Percentiles rank a stretch among this genome's conserved stretches.
Evolutionary conservation across 2,113 vertebrate genomes (phyloP).

Genomic region (Phylloscopus trochilus): DNA sequence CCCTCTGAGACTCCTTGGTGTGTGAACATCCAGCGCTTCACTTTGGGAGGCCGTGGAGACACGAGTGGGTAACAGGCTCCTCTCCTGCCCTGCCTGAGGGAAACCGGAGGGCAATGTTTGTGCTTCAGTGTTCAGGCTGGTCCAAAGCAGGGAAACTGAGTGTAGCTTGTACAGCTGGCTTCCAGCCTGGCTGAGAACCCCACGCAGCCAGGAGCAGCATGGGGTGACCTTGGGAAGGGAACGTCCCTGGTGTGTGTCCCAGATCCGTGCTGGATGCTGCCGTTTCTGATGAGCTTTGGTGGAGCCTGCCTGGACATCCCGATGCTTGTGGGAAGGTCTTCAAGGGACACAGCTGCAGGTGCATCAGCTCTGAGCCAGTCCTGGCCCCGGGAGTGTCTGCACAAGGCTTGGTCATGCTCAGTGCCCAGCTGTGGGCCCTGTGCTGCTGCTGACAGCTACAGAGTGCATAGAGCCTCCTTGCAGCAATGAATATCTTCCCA

Average conservation of each 20-base stretch:
- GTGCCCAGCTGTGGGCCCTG: background rate
- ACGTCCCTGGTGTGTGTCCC: accelerated
- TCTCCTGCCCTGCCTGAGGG: background rate
- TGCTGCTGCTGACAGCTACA: background rate
- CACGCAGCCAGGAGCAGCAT: accelerated
- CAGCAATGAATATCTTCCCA: background rate
- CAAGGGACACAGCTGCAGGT: background rate
- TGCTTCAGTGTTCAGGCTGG: background rate
- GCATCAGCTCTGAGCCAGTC: background rate
- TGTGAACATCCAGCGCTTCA: accelerated
- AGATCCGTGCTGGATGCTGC: accelerated
- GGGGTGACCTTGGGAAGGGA: background rate
- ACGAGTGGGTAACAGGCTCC: background rate
- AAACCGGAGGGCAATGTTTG: background rate
- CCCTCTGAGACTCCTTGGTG: too few relatives aligned
- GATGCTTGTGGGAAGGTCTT: accelerated
- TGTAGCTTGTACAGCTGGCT: accelerated
- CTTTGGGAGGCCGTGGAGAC: background rate
- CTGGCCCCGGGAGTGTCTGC: background rate
- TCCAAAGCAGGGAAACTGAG: background rate
- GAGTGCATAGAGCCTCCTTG: background rate
- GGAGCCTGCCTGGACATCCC: background rate
- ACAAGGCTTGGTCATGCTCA: background rate
- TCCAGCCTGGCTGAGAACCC: background rate
- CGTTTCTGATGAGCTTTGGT: accelerated